Evolutionary conservation across 2,888 invertebrate species (phyloP), one percentile per base, ranked within the genome.

Genomic region (Yponomeuta evonymella): DNA sequence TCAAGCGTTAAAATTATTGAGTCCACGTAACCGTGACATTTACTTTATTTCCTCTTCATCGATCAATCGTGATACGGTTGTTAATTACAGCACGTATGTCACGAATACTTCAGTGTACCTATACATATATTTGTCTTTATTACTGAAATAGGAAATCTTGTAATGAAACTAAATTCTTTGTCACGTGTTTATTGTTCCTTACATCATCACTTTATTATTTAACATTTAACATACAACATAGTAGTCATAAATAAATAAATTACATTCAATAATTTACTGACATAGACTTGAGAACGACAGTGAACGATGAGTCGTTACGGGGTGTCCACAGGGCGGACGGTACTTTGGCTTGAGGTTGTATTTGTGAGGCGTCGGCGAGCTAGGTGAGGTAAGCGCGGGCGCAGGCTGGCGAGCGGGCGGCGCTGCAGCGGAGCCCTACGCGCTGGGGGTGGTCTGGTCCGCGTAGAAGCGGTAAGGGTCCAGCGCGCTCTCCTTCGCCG

Each of bases 381-480:
- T 73, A 73, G 72, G 73, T 70, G 75, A 70, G 73, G 73, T 73
- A 71, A 63, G 73, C 12, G 62, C 12, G 66, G 58, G 70, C 58
- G 68, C 12, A n/a, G 71, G 72, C 66, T 67, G 72, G 77, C 83
- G 58, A 78, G 81, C 82, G 51, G 76, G 81, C 83, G 73, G 79
- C 78, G 75, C 69, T 63, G 70, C 71, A 43, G 36, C 62, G 68
- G 72, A 73, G 67, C 70, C 71, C 69, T 75, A 67, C 33, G 77
- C 72, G 65, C 75, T 70, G 30, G 75, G 71, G 70, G 85, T 84
- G 76, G 84, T 84, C 81, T 86, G 83, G 82, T 94, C 93, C 76
- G 93, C 93, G 81, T 93, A 93, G 83, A 93, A 93, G 77, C 90
- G 92, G 85, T 94, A 94, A 72, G 94, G 94, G 83, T 94, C 94